A percentile compares a stretch with the other conserved stretches of the same genome.
Evolutionary conservation across 1,140 invertebrate genomes (phyloP).

Genomic region (Anoplophora glabripennis): DNA sequence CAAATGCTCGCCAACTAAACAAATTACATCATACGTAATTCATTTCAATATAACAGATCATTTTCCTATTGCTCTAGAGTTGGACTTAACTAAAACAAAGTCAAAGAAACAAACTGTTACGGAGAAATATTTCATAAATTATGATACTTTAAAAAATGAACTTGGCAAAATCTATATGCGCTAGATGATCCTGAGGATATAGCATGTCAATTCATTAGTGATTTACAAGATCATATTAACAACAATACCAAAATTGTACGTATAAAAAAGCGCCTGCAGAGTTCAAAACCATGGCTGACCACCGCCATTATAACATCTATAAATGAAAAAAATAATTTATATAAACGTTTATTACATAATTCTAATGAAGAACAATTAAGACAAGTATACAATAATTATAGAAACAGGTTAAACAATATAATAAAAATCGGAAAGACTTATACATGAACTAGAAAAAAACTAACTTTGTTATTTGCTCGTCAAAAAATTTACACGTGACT

Average conservation of each 20-base stretch:
- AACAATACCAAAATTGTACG: not conserved
- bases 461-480: too few species aligned
- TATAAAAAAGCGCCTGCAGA: not conserved
- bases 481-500: too few species aligned
- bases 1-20: not conserved
- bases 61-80: not conserved
- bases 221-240: not conserved
- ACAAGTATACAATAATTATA: too few species aligned
- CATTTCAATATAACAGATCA: not conserved
- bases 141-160: not conserved
- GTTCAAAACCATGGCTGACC: not conserved
- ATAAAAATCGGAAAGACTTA: too few species aligned
- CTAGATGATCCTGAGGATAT: not conserved
- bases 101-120: not conserved
- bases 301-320: not conserved
- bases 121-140: not conserved
- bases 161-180: not conserved
- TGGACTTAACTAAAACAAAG: not conserved
- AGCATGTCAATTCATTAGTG: not conserved
- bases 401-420: too few species aligned
- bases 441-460: too few species aligned
- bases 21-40: not conserved
- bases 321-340: not conserved
- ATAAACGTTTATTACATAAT: not conserved
- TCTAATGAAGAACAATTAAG: not conserved